These are phyloP conservation scores for Aquila chrysaetos DNA, from an alignment of 2,797 vertebrate species.

Conservation along the genomic window DNA sequence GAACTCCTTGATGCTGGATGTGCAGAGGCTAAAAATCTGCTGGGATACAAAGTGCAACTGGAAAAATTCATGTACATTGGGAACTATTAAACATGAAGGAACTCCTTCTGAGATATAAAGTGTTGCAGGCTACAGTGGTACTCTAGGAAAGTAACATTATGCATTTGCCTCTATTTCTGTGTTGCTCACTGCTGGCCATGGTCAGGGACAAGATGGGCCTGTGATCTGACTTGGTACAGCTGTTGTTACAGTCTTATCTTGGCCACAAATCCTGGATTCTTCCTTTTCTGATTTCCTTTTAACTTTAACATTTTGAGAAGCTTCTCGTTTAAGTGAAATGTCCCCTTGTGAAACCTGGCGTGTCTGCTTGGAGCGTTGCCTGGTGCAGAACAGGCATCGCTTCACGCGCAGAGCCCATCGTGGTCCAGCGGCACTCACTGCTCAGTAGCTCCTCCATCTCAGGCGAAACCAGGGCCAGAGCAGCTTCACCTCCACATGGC, in stretches of 20 bases:
- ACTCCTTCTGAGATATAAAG: background rate
- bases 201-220: background rate
- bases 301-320: background rate
- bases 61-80: background rate
- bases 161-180: background rate
- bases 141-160: background rate
- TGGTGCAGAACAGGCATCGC: background rate
- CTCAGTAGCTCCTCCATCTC: background rate
- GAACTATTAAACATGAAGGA: background rate
- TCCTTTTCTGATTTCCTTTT: background rate
- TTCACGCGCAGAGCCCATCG: fast-evolving
- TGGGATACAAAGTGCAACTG: background rate
- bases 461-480: background rate
- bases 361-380: background rate
- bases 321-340: background rate
- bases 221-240: background rate
- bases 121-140: background rate
- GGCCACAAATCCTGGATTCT: background rate
- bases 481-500: background rate
- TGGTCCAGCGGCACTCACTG: too few relatives aligned
- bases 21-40: background rate
- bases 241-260: background rate
- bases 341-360: fast-evolving
- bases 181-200: background rate
- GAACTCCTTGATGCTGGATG: background rate